These are phyloP conservation scores for cat (Felis catus) DNA, from an alignment of 2,113 vertebrate species.

Conservation along the genomic window F.catus_Fca126_mat1.0 CM031414.1:72546501-72547000, in stretches of 20 bases:
- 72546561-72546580: constrained; percentile 93
- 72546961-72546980: constrained; percentile 95
- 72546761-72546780: constrained; percentile 96
- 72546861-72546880: constrained; percentile 97
- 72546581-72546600: constrained; percentile 86
- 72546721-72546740: constrained; percentile 94
- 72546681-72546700: constrained; percentile 95
- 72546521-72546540: constrained; percentile 98
- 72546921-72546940: constrained; percentile 87
- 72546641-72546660: constrained; percentile 95
- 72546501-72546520: constrained; percentile 91
- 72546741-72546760: constrained; percentile 94
- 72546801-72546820: constrained; percentile 92
- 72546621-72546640: constrained; percentile 91
- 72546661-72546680: constrained; percentile 94
- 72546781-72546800: constrained; percentile 87
- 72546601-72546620: constrained; percentile 90
- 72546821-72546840: constrained; percentile 93
- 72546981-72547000: constrained; percentile 93
- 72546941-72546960: constrained; percentile 92
- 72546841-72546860: constrained; percentile 97
- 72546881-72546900: constrained; percentile 96
- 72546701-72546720: constrained; percentile 98
- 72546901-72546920: constrained; percentile 96
- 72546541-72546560: constrained; percentile 95